Evolutionary conservation across 2,888 invertebrate genomes (phyloP), one percentile per base, ranked within the genome.

Genomic region (Dicyrtoma fusca): DNA sequence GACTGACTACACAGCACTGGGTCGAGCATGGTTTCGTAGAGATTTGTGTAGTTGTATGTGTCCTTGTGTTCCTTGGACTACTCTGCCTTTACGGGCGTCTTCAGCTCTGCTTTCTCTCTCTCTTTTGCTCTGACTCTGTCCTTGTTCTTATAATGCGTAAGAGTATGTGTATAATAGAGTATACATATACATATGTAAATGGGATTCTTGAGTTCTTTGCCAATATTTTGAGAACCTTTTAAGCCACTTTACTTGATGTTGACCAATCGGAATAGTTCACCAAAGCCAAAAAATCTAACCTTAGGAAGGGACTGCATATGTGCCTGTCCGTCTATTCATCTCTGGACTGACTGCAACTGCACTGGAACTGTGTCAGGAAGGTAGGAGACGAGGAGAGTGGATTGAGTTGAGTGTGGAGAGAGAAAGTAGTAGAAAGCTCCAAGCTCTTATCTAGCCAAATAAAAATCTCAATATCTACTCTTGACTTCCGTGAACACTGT

Each of bases 221-320:
- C 55, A 55, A 63, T 47, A 63, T 63, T 63, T 63, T 63, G 23
- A 63, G 63, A 63, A 63, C 45, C 45, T 63, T 57, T 25, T 63
- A 63, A 63, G 45, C 63, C 63, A 63, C 63, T 63, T 63, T 63
- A 63, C 63, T 63, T 63, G 47, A 63, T 23, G 63, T 63, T 63
- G 63, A 63, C 63, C 63, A 47, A 63, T 63, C 47, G 63, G 21
- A 63, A 23, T 5, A 23, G 63, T 63, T 63, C 63, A 45, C 63
- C 45, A 44, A 45, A 63, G 63, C 63, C 63, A 19, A 63, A 61
- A n/a, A 34, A 34, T 34, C 34, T 34, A 34, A 8, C 34, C 34
- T 34, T 34, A 34, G 34, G 8, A 34, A 34, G 8, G 34, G 34
- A 34, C 34, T 8, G 34, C 34, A 34, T 34, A 8, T 34, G 4